phyloP scores from a whole-genome alignment of 2,888 invertebrate genomes.

The Siphonodentalium dalli region DNA sequence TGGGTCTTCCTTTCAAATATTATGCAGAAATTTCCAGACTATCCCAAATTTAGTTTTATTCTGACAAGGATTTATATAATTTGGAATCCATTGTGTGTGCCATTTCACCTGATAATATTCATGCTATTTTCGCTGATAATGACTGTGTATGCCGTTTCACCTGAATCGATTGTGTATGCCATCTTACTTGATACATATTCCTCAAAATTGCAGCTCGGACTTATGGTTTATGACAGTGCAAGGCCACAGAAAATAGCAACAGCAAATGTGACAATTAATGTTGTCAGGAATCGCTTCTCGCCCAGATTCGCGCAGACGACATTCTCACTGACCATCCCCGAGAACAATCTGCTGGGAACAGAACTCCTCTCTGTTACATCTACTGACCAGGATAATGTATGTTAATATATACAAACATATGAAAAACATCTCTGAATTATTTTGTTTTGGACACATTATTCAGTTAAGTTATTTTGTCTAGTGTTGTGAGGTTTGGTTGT shows the following conservation, averaged over 20 bases:
- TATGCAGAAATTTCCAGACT: too few relatives aligned
- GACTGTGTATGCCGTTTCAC: too few relatives aligned
- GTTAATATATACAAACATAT: conserved; percentile 6
- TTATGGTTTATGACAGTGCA: conserved; percentile 40
- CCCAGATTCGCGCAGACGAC: conserved; percentile 36
- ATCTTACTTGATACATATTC: too few relatives aligned
- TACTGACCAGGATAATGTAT: conserved; percentile 49
- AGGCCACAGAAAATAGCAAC: conserved; percentile 36
- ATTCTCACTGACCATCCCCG: conserved; percentile 40
- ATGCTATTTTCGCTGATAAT: too few relatives aligned
- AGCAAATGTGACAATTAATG: conserved; percentile 48
- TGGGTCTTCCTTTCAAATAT: too few relatives aligned
- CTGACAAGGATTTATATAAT: too few relatives aligned
- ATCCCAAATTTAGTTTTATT: too few relatives aligned
- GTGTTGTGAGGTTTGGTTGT: conserved; percentile 1
- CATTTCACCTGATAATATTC: too few relatives aligned
- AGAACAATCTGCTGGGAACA: conserved; percentile 42
- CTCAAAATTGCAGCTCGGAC: conserved; percentile 39
- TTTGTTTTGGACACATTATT: background rate
- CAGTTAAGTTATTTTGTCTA: background rate
- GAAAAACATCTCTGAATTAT: background rate
- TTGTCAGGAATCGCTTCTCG: conserved; percentile 46
- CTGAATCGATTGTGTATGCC: too few relatives aligned
- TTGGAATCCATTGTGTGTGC: too few relatives aligned
- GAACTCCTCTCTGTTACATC: conserved; percentile 40